Evolutionary conservation across 2,888 invertebrate species (phyloP).

Genomic region (Limnephilus rhombicus): DNA sequence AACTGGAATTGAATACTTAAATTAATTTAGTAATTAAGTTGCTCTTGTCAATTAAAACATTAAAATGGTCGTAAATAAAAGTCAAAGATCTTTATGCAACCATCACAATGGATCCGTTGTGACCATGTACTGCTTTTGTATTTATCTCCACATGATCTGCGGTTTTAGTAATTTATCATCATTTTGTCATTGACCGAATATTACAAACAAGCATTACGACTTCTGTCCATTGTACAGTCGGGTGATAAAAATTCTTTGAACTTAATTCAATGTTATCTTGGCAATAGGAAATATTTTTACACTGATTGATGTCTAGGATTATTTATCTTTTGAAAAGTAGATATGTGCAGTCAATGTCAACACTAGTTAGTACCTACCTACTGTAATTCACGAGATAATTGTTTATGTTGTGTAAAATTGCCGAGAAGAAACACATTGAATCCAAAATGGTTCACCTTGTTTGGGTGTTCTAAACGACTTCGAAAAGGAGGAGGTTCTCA

Average conservation of each 20-base stretch:
- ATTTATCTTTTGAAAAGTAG: neutral
- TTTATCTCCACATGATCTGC: neutral
- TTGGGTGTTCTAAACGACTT: too few species aligned
- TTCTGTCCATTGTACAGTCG: neutral
- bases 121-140: neutral
- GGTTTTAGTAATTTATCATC: neutral
- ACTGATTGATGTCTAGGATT: neutral
- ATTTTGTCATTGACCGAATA: constrained; percentile 19
- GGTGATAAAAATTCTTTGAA: neutral
- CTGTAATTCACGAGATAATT: too few species aligned
- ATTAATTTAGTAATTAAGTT: neutral
- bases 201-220: neutral
- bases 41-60: neutral
- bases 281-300: too few species aligned
- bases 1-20: neutral
- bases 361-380: neutral
- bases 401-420: too few species aligned
- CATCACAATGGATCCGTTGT: constrained; percentile 2
- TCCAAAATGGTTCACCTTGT: too few species aligned
- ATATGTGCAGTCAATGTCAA: too few species aligned
- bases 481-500: too few species aligned
- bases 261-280: neutral
- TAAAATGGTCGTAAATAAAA: neutral
- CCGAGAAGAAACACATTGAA: too few species aligned
- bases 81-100: neutral